These are phyloP conservation scores for Dysdera silvatica DNA, from an alignment of 1,140 invertebrate species.

Conservation along the genomic window DNA sequence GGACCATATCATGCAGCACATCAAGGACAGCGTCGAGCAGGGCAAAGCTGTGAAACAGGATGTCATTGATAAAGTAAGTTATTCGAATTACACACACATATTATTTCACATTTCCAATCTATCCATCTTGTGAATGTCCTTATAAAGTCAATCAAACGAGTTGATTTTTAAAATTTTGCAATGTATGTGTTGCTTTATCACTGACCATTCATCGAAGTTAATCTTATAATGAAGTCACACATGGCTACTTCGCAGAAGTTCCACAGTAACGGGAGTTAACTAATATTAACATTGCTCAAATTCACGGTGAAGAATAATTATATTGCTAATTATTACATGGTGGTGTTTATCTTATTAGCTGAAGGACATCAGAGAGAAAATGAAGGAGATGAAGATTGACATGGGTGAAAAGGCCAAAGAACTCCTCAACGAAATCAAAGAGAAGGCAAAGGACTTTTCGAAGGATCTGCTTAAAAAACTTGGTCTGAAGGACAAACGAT, in stretches of 20 bases:
- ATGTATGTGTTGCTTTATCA: not conserved
- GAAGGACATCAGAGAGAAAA: slow-evolving; percentile 10
- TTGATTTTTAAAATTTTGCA: too few species aligned
- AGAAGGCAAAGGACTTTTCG: slow-evolving; percentile 9
- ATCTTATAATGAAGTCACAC: too few species aligned
- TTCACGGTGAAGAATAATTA: too few species aligned
- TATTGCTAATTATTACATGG: too few species aligned
- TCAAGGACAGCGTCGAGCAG: slow-evolving; percentile 8
- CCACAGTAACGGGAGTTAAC: too few species aligned
- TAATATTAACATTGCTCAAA: too few species aligned
- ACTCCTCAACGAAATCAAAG: slow-evolving; percentile 9
- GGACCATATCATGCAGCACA: slow-evolving; percentile 7
- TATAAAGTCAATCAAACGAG: too few species aligned
- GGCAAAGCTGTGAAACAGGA: slow-evolving; percentile 17
- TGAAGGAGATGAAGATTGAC: slow-evolving; percentile 14
- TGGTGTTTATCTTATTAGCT: too few species aligned
- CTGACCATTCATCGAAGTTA: too few species aligned
- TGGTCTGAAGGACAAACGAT: not conserved
- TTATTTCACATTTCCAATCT: too few species aligned
- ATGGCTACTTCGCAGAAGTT: too few species aligned
- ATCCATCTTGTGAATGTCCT: too few species aligned
- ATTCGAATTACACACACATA: not conserved
- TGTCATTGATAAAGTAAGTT: slow-evolving; percentile 12
- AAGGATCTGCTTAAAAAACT: slow-evolving; percentile 4
- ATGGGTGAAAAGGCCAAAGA: slow-evolving; percentile 6